Evolutionary conservation across 2,888 invertebrate species (phyloP), one percentile per base, ranked within the genome.

Genomic region (Terebella lapidaria): DNA sequence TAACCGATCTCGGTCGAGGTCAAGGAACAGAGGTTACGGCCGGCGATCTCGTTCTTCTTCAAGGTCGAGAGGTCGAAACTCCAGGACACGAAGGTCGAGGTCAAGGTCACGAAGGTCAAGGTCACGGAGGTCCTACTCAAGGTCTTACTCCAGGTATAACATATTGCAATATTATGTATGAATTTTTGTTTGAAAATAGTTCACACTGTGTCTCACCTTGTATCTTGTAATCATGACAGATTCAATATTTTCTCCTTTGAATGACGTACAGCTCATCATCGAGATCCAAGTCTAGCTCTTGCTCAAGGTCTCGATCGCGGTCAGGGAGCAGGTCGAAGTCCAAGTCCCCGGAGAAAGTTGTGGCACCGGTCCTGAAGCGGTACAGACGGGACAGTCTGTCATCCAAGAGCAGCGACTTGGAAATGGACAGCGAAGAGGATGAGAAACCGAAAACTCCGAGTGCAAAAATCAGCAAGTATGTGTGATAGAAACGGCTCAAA

Each of bases 361-460:
- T 22, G 20, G 26, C 46, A 30, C 57, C 69, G 24, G 69, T 68
- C 10, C 62, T 77, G 3, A 78, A 76, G 49, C 67, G 77, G 5
- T 76, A 76, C 61, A 67, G 78, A 51, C 65, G 77, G 4, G 74
- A 73, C 46, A 76, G 76, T 63, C 71, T 74, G 47, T 65, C 67
- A 18, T 64, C 65, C 3, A 61, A 54, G 35, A 22, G 18, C 49
- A 49, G 49, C 24, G 49, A 10, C 35, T 15, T 18, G 10, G 35
- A 35, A 15, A 42, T 22, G 10, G 24, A 20, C 55, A 42, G 42
- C 22, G 22, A 27, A 10, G 22, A 10, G n/a, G n/a, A n/a, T n/a
- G n/a, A n/a, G n/a, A n/a, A n/a, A n/a, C n/a, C n/a, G n/a, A n/a
- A n/a, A n/a, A n/a, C n/a, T n/a, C n/a, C n/a, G n/a, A n/a, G n/a